Base-by-base conservation (phyloP, 2,113 vertebrate genomes). In the Indri indri region DNA sequence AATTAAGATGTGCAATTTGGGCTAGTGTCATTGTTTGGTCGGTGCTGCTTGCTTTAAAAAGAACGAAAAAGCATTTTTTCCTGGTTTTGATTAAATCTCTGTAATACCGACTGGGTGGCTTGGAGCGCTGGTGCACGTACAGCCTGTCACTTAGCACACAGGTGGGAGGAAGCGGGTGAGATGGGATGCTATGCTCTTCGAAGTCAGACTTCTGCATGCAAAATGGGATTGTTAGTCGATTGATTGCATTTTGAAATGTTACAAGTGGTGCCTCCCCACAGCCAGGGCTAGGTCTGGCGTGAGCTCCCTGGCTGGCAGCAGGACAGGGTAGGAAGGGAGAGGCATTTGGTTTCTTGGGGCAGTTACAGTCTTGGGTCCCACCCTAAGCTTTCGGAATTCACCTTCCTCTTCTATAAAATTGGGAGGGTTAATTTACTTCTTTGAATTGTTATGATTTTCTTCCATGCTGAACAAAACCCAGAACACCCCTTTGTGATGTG, bases 121-220 rank as follows among this genome's bases (percentile, higher is more conserved):
- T 2, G 12, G 42, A 73, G 47, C 34, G 22, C 66, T 8, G 14
- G 40, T 25, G 8, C 18, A 7, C 0, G 11, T 2, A 12, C 2
- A 32, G 77, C 17, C 27, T 13, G 1, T 17, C 10, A 13, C 7
- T 17, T 7, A 17, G 57, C 42, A 3, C 40, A 7, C 7, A 13
- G 57, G 7, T 2, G 0, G 20, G n/a, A 23, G 17, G 14, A 13
- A 17, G 34, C 5, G 0, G 22, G 34, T 0, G 22, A 61, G 1
- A 22, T 5, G 32, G 37, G 63, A 8, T 16, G 34, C 52, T 13
- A 9, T 14, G 17, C 20, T 11, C 68, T 61, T 14, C 7, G 3
- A 17, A 5, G 7, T 17, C 11, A 0, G 14, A 18, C 1, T 8
- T 45, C n/a, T 63, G 8, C 30, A 16, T 59, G 68, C 42, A 63